These are phyloP conservation scores for Arbacia lixula DNA, from an alignment of 53 echinoderm and acorn worm genomes.

Conservation along the genomic window DNA sequence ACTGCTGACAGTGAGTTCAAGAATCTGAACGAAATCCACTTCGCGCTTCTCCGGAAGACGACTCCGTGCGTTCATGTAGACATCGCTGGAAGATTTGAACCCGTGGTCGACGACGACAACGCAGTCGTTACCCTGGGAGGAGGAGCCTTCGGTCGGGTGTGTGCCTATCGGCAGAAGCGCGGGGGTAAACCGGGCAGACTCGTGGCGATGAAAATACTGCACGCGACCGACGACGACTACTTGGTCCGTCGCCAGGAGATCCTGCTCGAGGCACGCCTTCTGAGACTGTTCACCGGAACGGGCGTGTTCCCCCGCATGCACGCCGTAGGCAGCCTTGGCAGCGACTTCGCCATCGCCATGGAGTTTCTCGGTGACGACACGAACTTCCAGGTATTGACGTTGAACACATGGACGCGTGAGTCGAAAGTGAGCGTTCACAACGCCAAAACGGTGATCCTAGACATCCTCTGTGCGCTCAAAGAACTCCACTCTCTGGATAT, in stretches of 20 bases:
- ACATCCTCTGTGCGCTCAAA: constrained; percentile 23
- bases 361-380: constrained; percentile 42
- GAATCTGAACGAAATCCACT: constrained; percentile 35
- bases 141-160: constrained; percentile 41
- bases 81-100: constrained; percentile 11
- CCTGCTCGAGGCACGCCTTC: constrained; percentile 29
- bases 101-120: not conserved
- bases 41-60: constrained; percentile 25
- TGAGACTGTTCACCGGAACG: constrained; percentile 4
- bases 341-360: constrained; percentile 36
- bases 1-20: constrained; percentile 22
- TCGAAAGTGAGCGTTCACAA: not conserved
- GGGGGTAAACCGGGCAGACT: not conserved
- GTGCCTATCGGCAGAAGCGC: constrained; percentile 24
- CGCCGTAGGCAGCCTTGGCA: constrained; percentile 11
- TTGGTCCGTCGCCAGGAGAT: constrained; percentile 25
- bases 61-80: not conserved
- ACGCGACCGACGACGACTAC: constrained; percentile 39
- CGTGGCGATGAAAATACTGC: constrained; percentile 38
- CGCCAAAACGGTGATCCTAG: constrained; percentile 17
- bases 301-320: constrained; percentile 31
- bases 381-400: not conserved
- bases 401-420: constrained; percentile 20
- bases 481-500: constrained; percentile 21
- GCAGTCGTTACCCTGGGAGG: constrained; percentile 28